Base-by-base conservation (phyloP, 1,140 invertebrate genomes). In the Kradibia gibbosae region DNA sequence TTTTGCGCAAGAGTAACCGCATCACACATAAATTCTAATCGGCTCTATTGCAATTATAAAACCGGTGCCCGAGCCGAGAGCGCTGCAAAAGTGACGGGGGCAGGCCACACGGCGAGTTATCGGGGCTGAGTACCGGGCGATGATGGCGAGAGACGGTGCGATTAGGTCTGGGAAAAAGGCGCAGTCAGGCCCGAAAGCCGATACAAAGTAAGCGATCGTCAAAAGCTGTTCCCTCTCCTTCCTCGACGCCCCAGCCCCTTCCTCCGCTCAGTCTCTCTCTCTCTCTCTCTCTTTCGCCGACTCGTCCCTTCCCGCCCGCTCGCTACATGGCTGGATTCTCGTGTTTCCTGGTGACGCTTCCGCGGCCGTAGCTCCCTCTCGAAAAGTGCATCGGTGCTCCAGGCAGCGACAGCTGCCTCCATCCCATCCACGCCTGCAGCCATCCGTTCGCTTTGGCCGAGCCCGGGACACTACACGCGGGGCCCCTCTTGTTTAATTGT, bases 341-440 rank as follows among this genome's bases (percentile, higher is more conserved):
- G 53, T 67, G 57, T 75, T 75, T 75, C 72, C 79, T 65, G 15
- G 17, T 42, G 28, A 25, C 31, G 34, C 31, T 73, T 60, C 34
- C 31, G 22, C 42, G 22, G 15, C 48, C 39, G 50, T 71, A 36
- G 34, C 53, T 70, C 45, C 25, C 5, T 25, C 78, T 79, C 53
- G 50, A 60, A 78, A 78, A 79, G 45, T 50, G 25, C 67, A 20
- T 67, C 20, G 42, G n/a, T 3, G 48, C 8, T 48, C n/a, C 65
- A 78, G 42, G 50, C 67, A 84, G 80, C 84, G 84, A 85, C 88
- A 88, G 88, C 87, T 88, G 86, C 88, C 70, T 15, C 50, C 28
- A 10, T 34, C 1, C 17, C n/a, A 36, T 36, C n/a, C 71, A 36
- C 72, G 48, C 45, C 65, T 60, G 67, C 70, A 75, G 79, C 77